Evolutionary conservation across 2,113 vertebrate genomes (phyloP), one percentile per base, ranked within the genome.

Genomic region (Nyctibius bracteatus): DNA sequence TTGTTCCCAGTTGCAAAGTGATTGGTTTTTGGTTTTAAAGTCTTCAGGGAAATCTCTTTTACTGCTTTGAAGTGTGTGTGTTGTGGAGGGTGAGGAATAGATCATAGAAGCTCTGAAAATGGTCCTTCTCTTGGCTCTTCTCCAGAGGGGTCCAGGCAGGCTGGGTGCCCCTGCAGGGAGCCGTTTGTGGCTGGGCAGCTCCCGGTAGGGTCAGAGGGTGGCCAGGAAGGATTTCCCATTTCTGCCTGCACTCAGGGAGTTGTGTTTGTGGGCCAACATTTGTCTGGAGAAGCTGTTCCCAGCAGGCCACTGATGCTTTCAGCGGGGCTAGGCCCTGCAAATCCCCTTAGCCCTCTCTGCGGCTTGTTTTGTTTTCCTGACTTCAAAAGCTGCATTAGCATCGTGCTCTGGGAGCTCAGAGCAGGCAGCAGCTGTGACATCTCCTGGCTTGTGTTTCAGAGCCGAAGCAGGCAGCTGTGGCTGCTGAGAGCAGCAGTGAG

Each of bases 401-500:
- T 86, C 24, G 2, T 0, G 4, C 68, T 92, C 27, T 59, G 89
- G 61, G 85, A 80, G 37, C 74, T 78, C 27, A 11, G 94, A 54
- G 55, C 54, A 81, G 70, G 74, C 52, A 43, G 78, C 83, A 93
- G 86, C 91, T 90, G 52, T 85, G 77, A 81, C 43, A 61, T 80
- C 70, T 92, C 77, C 43, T 43, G 3, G 0, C 75, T 87, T 75
- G n/a, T 91, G 55, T 90, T 95, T 93, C 96, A 98, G 98, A 96
- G 80, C 41, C 2, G 1, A 91, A 95, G 62, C 90, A 93, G 20
- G 43, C 72, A 1, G 68, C 62, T 88, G 96, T 44, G 74, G 46
- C 83, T 4, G 23, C 74, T 4, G n/a, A 94, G 70, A 98, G 94
- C 71, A 98, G 97, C 97, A 98, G 96, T 22, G 98, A 98, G 74